phyloP scores from a whole-genome alignment of 2,113 vertebrate species.

The Gadus macrocephalus region DNA sequence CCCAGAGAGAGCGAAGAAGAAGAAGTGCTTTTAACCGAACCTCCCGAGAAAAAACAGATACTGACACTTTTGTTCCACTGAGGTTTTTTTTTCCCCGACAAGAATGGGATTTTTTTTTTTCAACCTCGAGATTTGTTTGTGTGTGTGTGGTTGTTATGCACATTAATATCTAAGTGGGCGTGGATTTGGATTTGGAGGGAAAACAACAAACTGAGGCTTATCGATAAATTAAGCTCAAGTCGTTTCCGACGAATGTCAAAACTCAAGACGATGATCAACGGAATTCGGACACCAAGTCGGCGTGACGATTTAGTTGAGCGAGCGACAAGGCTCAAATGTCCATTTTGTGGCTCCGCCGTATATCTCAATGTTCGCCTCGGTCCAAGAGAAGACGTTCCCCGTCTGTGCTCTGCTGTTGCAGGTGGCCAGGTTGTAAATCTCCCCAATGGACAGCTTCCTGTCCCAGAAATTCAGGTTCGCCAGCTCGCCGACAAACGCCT shows the following conservation, averaged over 20 bases:
- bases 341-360: constrained; percentile 94
- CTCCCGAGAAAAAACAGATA: constrained; percentile 41
- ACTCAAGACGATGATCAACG: constrained; percentile 51
- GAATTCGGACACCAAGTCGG: constrained; percentile 59
- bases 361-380: constrained; percentile 87
- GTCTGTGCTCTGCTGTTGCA: constrained; percentile 85
- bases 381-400: constrained; percentile 93
- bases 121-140: too few relatives aligned
- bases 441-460: constrained; percentile 82
- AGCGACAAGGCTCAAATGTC: constrained; percentile 94
- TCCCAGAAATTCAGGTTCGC: constrained; percentile 96
- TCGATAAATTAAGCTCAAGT: constrained; percentile 53
- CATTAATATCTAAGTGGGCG: constrained; percentile 68
- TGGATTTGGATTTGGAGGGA: constrained; percentile 26
- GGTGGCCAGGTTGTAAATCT: constrained; percentile 91
- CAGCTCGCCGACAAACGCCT: constrained; percentile 90
- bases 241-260: constrained; percentile 63
- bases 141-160: constrained; percentile 56
- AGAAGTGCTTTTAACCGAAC: constrained; percentile 57
- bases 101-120: constrained; percentile 10
- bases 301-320: constrained; percentile 81
- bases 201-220: constrained; percentile 71
- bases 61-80: constrained; percentile 45
- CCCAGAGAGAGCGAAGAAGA: constrained; percentile 51
- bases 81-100: constrained; percentile 47